Evolutionary conservation across 2,888 invertebrate species (phyloP), one percentile per base, ranked within the genome.

Genomic region (Dolomedes plantarius): DNA sequence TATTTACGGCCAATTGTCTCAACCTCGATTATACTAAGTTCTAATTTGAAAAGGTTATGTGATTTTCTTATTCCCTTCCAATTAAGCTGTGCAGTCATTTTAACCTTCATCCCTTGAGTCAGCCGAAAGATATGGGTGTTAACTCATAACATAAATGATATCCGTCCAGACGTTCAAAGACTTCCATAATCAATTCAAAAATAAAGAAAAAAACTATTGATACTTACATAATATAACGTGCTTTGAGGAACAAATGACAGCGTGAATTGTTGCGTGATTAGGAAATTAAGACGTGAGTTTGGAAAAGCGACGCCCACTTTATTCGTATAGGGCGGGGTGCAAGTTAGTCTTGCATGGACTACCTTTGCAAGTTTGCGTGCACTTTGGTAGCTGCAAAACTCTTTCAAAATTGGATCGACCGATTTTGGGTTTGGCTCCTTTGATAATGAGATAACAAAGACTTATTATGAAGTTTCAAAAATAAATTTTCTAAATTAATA

Each of bases 261-360:
- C 19, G 36, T 46, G 67, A 65, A 23, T 29, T 29, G 71, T 82
- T 82, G 82, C 82, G 82, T 82, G 82, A 82, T 71, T 75, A 69
- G 82, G 50, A 82, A 82, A 82, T 82, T 82, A 82, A 82, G 82
- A 82, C 75, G 82, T 75, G 71, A 76, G 82, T 19, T 82, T 64
- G 41, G 31, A 68, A 64, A 62, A 13, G 62, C 65, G 31, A 76
- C 76, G 76, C 82, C 82, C 76, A 64, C 64, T 82, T 64, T 76
- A 82, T 82, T 76, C 76, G 76, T 64, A 76, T 46, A 50, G 31
- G 82, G 82, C 65, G 76, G 68, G 76, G 64, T 64, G 19, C 50
- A 62, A 41, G 74, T 36, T 28, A 73, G 67, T 80, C 68, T 36
- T 29, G 27, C 41, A 39, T 41, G 39, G 39, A 73, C 23, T 68